phyloP scores from a whole-genome alignment of 2,113 vertebrate genomes.

The Thalassarche chlororhynchos region DNA sequence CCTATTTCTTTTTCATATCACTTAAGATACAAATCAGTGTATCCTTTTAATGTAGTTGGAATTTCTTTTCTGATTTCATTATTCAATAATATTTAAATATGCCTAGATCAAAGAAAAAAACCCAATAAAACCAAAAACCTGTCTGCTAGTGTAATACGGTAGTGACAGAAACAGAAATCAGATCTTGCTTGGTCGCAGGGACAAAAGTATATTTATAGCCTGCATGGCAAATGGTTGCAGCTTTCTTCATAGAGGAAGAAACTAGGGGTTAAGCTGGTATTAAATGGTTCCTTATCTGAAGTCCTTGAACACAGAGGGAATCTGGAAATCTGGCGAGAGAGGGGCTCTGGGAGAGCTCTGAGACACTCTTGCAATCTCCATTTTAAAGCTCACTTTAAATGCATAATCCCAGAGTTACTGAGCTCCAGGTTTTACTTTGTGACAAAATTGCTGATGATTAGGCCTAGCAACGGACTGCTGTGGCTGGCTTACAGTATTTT shows the following conservation, averaged over 20 bases:
- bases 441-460: neutral
- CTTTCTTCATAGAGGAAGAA: neutral
- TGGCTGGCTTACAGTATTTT: neutral
- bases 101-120: neutral
- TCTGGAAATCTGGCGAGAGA: neutral
- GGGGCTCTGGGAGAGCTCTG: neutral
- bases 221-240: neutral
- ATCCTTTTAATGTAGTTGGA: neutral
- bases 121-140: neutral
- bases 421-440: neutral
- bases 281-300: neutral
- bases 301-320: neutral
- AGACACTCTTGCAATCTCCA: neutral
- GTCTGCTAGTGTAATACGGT: neutral
- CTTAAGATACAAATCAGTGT: neutral
- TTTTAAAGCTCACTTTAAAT: neutral
- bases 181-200: neutral
- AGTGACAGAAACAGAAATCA: neutral
- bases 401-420: neutral
- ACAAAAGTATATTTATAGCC: neutral
- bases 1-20: neutral
- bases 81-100: neutral
- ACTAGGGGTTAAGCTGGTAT: neutral
- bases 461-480: neutral
- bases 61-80: neutral